Conservation (phyloP, 2,113 vertebrate genomes). For the Myotis davidii region DNA sequence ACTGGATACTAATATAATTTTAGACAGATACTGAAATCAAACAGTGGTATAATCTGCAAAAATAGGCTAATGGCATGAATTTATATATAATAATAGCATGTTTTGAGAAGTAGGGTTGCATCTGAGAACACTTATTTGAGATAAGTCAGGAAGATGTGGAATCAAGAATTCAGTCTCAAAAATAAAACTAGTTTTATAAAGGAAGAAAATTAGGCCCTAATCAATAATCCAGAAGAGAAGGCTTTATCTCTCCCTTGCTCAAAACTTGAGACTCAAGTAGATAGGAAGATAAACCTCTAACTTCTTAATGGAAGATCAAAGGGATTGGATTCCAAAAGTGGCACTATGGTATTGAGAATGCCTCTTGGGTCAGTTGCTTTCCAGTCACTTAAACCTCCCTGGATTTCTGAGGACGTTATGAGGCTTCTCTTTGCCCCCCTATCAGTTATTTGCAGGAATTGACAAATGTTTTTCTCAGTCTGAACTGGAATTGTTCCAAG, state of each 20-base stretch:
- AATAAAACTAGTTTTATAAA: not conserved
- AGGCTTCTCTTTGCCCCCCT: not conserved
- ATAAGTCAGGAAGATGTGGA: not conserved
- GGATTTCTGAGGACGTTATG: not conserved
- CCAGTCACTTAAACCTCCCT: not conserved
- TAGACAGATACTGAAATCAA: not conserved
- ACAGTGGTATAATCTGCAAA: not conserved
- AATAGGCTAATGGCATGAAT: not conserved
- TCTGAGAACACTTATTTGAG: slow-evolving; percentile 9
- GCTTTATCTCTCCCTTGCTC: not conserved
- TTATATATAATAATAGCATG: not conserved
- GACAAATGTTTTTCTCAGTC: not conserved
- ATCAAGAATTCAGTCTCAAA: not conserved
- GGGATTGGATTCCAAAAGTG: not conserved
- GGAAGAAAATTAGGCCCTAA: not conserved
- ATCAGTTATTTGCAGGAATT: not conserved
- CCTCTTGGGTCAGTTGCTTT: not conserved
- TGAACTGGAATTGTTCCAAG: not conserved
- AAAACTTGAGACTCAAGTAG: not conserved
- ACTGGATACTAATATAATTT: slow-evolving; percentile 28
- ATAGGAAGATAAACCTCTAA: not conserved
- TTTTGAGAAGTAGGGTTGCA: slow-evolving; percentile 5
- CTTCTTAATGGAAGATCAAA: not conserved
- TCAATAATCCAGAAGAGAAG: not conserved
- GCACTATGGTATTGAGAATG: not conserved